These are phyloP conservation scores for Paragorgia papillata DNA, from an alignment of 92 coral and sea anemone species.

Conservation along the genomic window DNA sequence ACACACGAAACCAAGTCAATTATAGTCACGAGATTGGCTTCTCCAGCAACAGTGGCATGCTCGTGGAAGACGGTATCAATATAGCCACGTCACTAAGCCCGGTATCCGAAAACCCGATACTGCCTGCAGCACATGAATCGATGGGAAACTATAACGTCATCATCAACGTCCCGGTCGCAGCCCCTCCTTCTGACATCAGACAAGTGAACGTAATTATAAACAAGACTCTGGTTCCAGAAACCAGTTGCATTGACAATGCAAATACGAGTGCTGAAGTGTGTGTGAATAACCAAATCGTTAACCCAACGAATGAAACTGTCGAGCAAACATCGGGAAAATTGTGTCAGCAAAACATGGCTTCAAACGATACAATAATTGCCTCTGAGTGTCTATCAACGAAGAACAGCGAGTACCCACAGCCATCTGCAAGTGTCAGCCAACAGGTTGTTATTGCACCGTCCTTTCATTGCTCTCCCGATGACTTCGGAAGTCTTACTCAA, in stretches of 20 bases:
- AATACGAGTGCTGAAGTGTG: background rate
- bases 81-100: constrained; percentile 7
- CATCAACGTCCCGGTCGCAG: constrained; percentile 14
- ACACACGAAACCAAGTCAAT: constrained; percentile 8
- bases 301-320: background rate
- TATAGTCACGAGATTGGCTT: constrained; percentile 22
- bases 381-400: background rate
- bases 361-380: background rate
- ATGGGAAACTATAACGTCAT: constrained; percentile 29
- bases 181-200: constrained; percentile 4
- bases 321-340: background rate
- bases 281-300: background rate
- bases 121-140: background rate
- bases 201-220: constrained; percentile 18
- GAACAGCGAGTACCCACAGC: background rate
- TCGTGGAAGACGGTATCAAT: background rate
- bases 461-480: background rate
- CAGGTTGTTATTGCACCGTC: background rate
- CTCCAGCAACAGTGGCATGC: constrained; percentile 27
- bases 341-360: background rate
- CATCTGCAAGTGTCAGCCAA: background rate
- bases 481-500: background rate
- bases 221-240: background rate
- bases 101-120: background rate
- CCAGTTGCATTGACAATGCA: background rate